Conservation (phyloP, 2,888 invertebrate species). For the Acrobasis suavella region DNA sequence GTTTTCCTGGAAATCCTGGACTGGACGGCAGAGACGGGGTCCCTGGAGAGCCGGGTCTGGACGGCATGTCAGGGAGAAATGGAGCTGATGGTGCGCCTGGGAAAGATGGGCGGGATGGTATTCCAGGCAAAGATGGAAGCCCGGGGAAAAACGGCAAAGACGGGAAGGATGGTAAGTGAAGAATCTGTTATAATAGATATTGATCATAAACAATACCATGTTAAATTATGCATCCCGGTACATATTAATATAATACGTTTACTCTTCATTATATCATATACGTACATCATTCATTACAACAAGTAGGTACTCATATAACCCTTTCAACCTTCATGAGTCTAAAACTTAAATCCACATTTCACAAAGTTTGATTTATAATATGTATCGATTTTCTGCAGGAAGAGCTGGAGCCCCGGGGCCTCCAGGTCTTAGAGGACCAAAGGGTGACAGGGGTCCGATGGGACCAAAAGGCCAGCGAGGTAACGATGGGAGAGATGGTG, state of each 20-base stretch:
- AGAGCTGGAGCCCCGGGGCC: constrained; percentile 85
- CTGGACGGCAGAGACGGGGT: constrained; percentile 94
- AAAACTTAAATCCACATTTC: too few relatives aligned
- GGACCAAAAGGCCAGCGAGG: constrained; percentile 89
- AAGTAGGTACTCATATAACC: too few relatives aligned
- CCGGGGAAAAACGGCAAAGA: constrained; percentile 85
- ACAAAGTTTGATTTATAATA: background rate
- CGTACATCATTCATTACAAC: too few relatives aligned
- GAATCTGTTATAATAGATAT: too few relatives aligned
- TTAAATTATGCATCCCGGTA: too few relatives aligned
- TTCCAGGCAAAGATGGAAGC: constrained; percentile 85
- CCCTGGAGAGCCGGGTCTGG: constrained; percentile 94
- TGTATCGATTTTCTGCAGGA: constrained; percentile 66
- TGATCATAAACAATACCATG: too few relatives aligned
- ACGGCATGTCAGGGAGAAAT: constrained; percentile 92
- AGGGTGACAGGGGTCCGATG: constrained; percentile 85
- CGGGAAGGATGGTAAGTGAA: constrained; percentile 67
- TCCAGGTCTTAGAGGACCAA: constrained; percentile 87
- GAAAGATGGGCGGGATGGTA: constrained; percentile 87
- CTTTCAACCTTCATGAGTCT: too few relatives aligned
- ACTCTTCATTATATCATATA: too few relatives aligned
- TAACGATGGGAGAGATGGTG: constrained; percentile 87
- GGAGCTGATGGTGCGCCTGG: constrained; percentile 92
- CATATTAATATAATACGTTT: too few relatives aligned
- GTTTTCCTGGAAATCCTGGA: constrained; percentile 87